Evolutionary conservation across 2,797 vertebrate genomes (phyloP).

Genomic region (Ateles fusciceps): DNA sequence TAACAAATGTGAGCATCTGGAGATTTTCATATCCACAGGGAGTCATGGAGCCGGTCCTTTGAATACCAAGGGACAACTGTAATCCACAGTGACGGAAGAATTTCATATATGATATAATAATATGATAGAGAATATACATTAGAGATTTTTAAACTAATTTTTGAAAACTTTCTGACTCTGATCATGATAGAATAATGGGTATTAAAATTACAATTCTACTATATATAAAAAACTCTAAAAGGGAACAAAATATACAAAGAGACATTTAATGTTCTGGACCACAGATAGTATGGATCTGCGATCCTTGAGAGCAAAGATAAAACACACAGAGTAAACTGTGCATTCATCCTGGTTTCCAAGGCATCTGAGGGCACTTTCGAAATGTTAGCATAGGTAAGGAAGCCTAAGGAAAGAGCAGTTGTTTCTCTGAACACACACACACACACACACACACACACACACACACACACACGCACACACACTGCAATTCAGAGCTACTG

Average conservation of each 20-base stretch:
- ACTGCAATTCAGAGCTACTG: not conserved
- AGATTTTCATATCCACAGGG: not conserved
- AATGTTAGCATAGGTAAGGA: not conserved
- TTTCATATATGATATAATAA: not conserved
- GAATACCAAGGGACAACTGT: not conserved
- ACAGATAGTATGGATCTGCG: not conserved
- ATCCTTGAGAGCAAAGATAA: not conserved
- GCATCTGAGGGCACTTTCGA: not conserved
- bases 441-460: no score
- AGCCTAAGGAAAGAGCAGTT: not conserved
- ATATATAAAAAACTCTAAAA: not conserved
- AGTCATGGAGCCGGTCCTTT: not conserved
- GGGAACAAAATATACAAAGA: not conserved
- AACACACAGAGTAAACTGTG: not conserved
- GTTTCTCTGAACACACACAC: not conserved
- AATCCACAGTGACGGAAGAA: not conserved
- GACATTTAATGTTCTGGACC: not conserved
- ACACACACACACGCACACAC: no score
- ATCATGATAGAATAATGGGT: not conserved
- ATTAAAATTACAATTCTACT: not conserved
- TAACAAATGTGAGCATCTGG: not conserved
- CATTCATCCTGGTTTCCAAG: not conserved
- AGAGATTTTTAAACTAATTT: not conserved
- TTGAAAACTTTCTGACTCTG: not conserved
- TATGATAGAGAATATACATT: not conserved